These are phyloP conservation scores for Parazoanthus atlanticus DNA, from an alignment of 92 coral and sea anemone species.

Conservation along the genomic window DNA sequence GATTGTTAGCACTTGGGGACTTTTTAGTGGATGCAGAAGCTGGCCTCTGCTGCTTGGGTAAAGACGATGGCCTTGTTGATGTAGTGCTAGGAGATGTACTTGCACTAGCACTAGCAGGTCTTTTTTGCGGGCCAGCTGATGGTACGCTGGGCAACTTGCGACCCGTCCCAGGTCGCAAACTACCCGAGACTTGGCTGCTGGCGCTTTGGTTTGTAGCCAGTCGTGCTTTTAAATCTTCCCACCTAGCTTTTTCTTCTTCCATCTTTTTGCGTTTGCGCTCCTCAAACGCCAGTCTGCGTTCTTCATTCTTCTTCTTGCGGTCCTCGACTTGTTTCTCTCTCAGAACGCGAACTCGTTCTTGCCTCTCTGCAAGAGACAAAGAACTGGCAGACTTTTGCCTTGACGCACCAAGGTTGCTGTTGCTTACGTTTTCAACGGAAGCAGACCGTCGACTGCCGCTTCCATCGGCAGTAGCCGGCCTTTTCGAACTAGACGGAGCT, in stretches of 20 bases:
- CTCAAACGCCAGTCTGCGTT: conserved; percentile 88
- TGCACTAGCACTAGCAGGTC: conserved; percentile 81
- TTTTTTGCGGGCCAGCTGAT: conserved; percentile 55
- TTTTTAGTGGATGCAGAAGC: conserved; percentile 58
- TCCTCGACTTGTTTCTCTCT: conserved; percentile 93
- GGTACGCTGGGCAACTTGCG: conserved; percentile 91
- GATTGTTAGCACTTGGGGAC: conserved; percentile 33
- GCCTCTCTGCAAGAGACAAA: conserved; percentile 66
- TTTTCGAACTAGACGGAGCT: conserved; percentile 59
- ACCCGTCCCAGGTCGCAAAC: conserved; percentile 77
- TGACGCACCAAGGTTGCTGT: conserved; percentile 30
- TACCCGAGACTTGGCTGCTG: conserved; percentile 20
- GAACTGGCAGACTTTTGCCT: conserved; percentile 40
- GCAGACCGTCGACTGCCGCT: conserved; percentile 63
- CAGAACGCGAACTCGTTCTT: conserved; percentile 74
- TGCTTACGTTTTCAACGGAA: conserved; percentile 67
- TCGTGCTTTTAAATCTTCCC: conserved; percentile 73
- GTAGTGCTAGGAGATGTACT: conserved; percentile 38
- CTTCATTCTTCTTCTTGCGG: conserved; percentile 81
- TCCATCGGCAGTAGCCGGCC: conserved; percentile 53
- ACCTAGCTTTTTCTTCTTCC: conserved; percentile 75
- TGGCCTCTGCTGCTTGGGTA: conserved; percentile 72
- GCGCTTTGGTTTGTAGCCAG: conserved; percentile 52
- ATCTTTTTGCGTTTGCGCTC: conserved; percentile 83
- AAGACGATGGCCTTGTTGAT: conserved; percentile 63